A percentile compares a stretch with the other conserved stretches of the same genome.
Evolutionary conservation across 2,797 vertebrate species (phyloP).

Genomic region (Toxotes lorentzi): DNA sequence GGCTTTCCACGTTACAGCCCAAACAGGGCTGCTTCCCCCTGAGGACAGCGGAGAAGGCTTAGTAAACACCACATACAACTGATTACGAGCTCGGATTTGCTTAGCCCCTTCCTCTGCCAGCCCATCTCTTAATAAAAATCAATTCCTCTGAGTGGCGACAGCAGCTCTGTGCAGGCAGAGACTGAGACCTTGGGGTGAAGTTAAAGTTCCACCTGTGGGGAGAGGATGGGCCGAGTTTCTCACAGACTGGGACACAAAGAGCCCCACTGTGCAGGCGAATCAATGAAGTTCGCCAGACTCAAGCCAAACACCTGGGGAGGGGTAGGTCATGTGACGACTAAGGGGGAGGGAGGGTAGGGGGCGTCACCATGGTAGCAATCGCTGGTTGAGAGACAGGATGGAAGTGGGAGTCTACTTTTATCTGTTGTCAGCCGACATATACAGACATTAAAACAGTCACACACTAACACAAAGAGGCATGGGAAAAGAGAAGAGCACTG

Average conservation of each 20-base stretch:
- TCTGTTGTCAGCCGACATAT: slow-evolving; percentile 10
- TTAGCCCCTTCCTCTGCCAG: slow-evolving; percentile 22
- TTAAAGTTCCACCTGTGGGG: slow-evolving; percentile 78
- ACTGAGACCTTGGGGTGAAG: slow-evolving; percentile 53
- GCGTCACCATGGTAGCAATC: slow-evolving; percentile 66
- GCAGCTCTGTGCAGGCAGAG: slow-evolving; percentile 31
- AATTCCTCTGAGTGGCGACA: slow-evolving; percentile 29
- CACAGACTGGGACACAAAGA: slow-evolving; percentile 78
- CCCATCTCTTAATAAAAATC: slow-evolving; percentile 47
- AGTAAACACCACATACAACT: slow-evolving; percentile 48
- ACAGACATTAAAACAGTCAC: slow-evolving; percentile 15
- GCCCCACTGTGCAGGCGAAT: slow-evolving; percentile 78
- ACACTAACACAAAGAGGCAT: slow-evolving; percentile 25
- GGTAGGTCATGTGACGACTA: slow-evolving; percentile 67
- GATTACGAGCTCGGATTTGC: slow-evolving; percentile 32
- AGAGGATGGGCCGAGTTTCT: slow-evolving; percentile 72
- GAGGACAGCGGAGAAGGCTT: slow-evolving; percentile 45
- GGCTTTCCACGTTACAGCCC: slow-evolving; percentile 60
- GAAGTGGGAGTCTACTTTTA: slow-evolving; percentile 13
- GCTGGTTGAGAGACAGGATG: slow-evolving; percentile 50
- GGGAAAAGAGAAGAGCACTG: slow-evolving; percentile 58
- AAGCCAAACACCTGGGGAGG: slow-evolving; percentile 83
- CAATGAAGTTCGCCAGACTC: slow-evolving; percentile 77
- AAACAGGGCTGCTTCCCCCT: slow-evolving; percentile 39
- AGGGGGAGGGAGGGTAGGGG: slow-evolving; percentile 1